These are phyloP conservation scores for Micropoecilia bifurca DNA, from an alignment of 2,797 vertebrate genomes.

Conservation along the genomic window DNA sequence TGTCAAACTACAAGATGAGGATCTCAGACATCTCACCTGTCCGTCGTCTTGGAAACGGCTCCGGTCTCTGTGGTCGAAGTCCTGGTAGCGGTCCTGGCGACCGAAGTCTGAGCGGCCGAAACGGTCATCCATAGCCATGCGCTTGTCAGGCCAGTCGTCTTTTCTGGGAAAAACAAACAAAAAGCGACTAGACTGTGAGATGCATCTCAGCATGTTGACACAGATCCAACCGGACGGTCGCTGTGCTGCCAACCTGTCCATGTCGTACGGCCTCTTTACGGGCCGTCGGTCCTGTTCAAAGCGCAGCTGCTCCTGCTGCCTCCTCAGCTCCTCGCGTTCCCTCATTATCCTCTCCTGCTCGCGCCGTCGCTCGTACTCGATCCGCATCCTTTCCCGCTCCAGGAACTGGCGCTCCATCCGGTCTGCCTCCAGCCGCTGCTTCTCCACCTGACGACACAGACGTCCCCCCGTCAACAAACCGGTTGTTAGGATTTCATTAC, in stretches of 20 bases:
- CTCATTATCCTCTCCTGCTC: slow-evolving; percentile 95
- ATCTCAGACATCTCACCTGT: slow-evolving; percentile 71
- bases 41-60: slow-evolving; percentile 90
- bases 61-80: slow-evolving; percentile 91
- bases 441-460: slow-evolving; percentile 79
- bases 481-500: not conserved
- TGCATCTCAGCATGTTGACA: not conserved
- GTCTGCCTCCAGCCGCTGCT: slow-evolving; percentile 90
- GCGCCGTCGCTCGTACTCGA: slow-evolving; percentile 90
- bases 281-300: slow-evolving; percentile 90
- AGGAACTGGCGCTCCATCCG: slow-evolving; percentile 92
- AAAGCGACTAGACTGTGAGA: not conserved
- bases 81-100: slow-evolving; percentile 90
- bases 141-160: slow-evolving; percentile 93
- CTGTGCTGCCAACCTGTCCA: slow-evolving; percentile 83
- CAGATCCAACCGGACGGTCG: not conserved
- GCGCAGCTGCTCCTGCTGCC: slow-evolving; percentile 93
- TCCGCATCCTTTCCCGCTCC: slow-evolving; percentile 90
- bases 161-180: slow-evolving; percentile 71
- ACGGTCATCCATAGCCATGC: slow-evolving; percentile 87
- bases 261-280: slow-evolving; percentile 87
- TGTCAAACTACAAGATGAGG: not conserved
- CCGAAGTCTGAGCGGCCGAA: slow-evolving; percentile 86
- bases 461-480: not conserved
- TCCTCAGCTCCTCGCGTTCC: slow-evolving; percentile 91